Base-by-base conservation (phyloP, 2,888 invertebrate genomes). In the Pseudococcus jackbeardsleyi region DNA sequence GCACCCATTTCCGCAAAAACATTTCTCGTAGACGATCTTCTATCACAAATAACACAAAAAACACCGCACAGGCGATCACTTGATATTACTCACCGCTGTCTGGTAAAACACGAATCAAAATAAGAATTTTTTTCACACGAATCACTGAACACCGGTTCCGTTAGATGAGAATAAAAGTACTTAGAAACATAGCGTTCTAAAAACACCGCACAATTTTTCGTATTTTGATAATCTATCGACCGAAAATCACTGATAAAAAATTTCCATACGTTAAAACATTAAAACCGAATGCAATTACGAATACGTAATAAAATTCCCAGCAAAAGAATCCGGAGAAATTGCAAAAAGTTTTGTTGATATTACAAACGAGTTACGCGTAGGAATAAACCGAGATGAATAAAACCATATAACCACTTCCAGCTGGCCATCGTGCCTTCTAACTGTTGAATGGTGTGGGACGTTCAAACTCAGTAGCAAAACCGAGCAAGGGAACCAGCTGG, bases 271-370 rank as follows among this genome's bases (percentile, higher is more conserved):
- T 17, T 39, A 33, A 39, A 72, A 17, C 7, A 72, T 15, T 1
- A 5, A 72, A 33, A 79, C 5, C 26, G 79, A 42, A 42, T n/a
- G 79, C 42, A 46, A 79, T 79, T 9, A 42, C n/a, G 8, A 42
- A n/a, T 72, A 42, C 79, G 79, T n/a, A 79, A 79, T 46, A 79
- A 72, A 72, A 72, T 15, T 79, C 79, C 42, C n/a, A 79, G 33
- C n/a, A n/a, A 39, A 46, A 79, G 79, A 79, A 72, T 19, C 79
- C 42, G 42, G 79, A 8, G 79, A 79, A 79, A 79, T 79, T 79
- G 42, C 79, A 79, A 42, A n/a, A 79, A 79, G 79, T 79, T 79
- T 79, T 79, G n/a, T 79, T 7, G n/a, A 79, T 79, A 42, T 15
- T 22, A 19, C 68, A 11, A 72, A 72, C 68, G 68, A 59, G 59